These are phyloP conservation scores for Athetis lepigone DNA, from an alignment of 2,888 invertebrate species.

Conservation along the genomic window DNA sequence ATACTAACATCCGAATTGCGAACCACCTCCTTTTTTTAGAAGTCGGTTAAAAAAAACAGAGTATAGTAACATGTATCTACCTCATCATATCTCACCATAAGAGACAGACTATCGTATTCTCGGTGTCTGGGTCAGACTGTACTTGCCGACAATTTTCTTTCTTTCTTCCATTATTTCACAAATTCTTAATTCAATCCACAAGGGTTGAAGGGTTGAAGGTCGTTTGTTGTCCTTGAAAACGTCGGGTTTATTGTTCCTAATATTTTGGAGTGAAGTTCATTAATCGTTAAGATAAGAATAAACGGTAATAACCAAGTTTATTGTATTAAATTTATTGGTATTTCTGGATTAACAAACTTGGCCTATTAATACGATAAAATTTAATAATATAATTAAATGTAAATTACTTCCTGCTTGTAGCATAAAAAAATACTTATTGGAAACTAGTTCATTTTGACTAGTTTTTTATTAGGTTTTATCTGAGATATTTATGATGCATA, in stretches of 20 bases:
- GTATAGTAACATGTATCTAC: too few relatives aligned
- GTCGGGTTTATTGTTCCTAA: constrained; percentile 13
- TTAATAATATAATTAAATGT: background rate
- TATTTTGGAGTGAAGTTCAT: constrained; percentile 24
- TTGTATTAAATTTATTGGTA: background rate
- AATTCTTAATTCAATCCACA: constrained; percentile 12
- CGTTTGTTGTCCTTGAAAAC: constrained; percentile 23
- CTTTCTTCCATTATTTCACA: too few relatives aligned
- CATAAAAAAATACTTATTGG: background rate
- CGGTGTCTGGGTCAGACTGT: too few relatives aligned
- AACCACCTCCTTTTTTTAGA: too few relatives aligned
- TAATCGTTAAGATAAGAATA: background rate
- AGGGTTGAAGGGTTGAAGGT: constrained; percentile 7
- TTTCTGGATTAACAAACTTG: background rate
- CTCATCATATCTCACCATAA: too few relatives aligned
- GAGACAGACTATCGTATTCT: too few relatives aligned
- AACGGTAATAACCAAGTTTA: background rate
- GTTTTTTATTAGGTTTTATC: too few relatives aligned
- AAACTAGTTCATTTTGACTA: background rate
- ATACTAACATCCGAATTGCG: too few relatives aligned
- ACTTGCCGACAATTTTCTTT: too few relatives aligned
- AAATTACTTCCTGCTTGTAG: background rate
- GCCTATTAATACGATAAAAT: background rate
- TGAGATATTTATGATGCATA: constrained; percentile 12
- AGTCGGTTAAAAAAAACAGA: too few relatives aligned